phyloP scores from a whole-genome alignment of 2,888 invertebrate genomes.

The Octodonta nipae region DNA sequence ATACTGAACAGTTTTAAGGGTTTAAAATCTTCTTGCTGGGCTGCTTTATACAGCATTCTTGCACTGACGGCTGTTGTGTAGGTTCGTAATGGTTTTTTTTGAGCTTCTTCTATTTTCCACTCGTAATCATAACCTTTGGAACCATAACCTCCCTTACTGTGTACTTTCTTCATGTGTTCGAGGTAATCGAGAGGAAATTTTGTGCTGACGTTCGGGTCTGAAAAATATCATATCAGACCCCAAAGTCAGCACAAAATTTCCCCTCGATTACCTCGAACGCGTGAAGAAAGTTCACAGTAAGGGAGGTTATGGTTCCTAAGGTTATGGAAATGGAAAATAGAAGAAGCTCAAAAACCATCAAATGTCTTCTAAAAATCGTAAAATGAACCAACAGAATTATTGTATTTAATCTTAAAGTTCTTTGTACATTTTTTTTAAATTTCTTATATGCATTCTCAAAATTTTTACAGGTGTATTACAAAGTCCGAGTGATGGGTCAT shows the following conservation, averaged over 20 bases:
- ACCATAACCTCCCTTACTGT: conserved; percentile 85
- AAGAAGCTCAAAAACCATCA: no score
- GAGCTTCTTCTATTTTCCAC: conserved; percentile 90
- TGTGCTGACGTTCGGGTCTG: conserved; percentile 50
- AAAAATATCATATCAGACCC: conserved; percentile 75
- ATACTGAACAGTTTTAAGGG: conserved; percentile 96
- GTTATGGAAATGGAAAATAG: no score
- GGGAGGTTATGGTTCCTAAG: conserved; percentile 85
- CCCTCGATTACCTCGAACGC: conserved; percentile 72
- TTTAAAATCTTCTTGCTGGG: conserved; percentile 64
- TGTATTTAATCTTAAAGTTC: no score
- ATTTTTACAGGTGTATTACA: no score
- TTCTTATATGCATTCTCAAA: no score
- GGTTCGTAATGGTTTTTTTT: conserved; percentile 89
- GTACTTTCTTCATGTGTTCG: conserved; percentile 75
- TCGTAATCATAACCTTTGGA: conserved; percentile 81
- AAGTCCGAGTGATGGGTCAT: no score
- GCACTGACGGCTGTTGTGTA: conserved; percentile 98
- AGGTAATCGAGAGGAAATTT: conserved; percentile 80
- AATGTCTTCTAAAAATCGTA: no score
- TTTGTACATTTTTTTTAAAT: no score
- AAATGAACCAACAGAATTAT: no score
- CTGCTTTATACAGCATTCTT: conserved; percentile 79
- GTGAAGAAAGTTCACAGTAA: conserved; percentile 81
- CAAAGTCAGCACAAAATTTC: conserved; percentile 54